Conservation (phyloP, 1,140 invertebrate species). For the Lasioglossum baleicum region DNA sequence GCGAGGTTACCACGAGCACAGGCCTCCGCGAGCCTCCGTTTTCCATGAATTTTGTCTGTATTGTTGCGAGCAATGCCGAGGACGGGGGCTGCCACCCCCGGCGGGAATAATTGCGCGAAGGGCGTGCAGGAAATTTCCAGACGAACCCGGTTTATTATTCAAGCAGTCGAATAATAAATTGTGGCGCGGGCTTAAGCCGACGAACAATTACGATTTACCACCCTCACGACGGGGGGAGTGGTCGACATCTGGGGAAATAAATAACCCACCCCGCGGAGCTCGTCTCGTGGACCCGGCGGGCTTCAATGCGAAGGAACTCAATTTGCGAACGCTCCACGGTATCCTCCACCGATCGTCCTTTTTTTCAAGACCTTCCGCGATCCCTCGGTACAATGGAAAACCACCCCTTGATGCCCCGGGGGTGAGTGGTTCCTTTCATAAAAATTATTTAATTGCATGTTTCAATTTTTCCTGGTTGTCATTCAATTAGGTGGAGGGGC, state of each 20-base stretch:
- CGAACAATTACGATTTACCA: background rate
- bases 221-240: background rate
- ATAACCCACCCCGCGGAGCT: background rate
- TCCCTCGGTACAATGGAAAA: background rate
- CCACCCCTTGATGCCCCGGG: background rate
- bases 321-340: background rate
- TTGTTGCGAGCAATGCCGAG: no score
- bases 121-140: background rate
- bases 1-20: no score
- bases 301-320: background rate
- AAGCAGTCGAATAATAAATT: slow-evolving; percentile 4
- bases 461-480: no score
- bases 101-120: background rate
- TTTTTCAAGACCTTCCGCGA: no score
- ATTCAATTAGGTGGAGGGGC: no score
- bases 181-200: background rate
- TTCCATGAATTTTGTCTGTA: no score
- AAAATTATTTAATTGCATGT: no score
- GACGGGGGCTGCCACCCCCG: background rate
- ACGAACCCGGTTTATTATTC: background rate
- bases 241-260: background rate
- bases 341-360: no score
- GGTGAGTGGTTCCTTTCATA: no score
- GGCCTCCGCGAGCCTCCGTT: no score
- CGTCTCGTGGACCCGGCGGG: no score